These are phyloP conservation scores for Pteronotus mesoamericanus DNA, from an alignment of 2,797 vertebrate genomes.

Conservation along the genomic window DNA sequence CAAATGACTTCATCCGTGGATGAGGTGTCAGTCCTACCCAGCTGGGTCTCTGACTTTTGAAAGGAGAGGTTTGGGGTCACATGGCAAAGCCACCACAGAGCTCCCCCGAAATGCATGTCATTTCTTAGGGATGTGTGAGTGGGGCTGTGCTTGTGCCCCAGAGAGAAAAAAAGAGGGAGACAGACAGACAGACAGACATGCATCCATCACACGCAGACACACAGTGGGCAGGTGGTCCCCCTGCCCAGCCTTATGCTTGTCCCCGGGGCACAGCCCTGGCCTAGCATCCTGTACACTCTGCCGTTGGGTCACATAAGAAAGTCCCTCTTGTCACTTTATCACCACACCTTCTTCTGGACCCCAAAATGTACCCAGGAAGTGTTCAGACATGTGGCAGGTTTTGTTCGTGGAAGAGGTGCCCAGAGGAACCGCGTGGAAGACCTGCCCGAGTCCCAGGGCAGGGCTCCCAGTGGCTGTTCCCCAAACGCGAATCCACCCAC, in stretches of 20 bases:
- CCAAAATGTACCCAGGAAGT: background rate
- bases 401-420: constrained; percentile 45
- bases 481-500: background rate
- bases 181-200: background rate
- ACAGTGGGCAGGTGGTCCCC: no score
- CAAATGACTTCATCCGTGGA: background rate
- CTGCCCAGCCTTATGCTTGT: no score
- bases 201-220: rapidly evolving
- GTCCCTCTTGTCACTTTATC: background rate
- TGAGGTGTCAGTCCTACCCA: background rate
- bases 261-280: background rate
- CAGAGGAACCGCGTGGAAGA: background rate
- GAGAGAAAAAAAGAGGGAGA: background rate
- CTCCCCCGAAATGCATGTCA: background rate
- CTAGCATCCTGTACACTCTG: background rate
- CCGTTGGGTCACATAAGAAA: background rate
- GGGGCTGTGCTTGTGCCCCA: background rate
- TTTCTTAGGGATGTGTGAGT: background rate
- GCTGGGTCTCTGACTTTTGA: background rate
- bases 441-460: background rate
- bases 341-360: background rate
- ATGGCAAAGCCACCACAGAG: background rate
- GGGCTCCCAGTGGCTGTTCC: background rate
- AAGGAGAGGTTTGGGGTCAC: background rate
- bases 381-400: background rate